phyloP scores from a whole-genome alignment of 2,113 vertebrate genomes.

The Cephalopterus ornatus region DNA sequence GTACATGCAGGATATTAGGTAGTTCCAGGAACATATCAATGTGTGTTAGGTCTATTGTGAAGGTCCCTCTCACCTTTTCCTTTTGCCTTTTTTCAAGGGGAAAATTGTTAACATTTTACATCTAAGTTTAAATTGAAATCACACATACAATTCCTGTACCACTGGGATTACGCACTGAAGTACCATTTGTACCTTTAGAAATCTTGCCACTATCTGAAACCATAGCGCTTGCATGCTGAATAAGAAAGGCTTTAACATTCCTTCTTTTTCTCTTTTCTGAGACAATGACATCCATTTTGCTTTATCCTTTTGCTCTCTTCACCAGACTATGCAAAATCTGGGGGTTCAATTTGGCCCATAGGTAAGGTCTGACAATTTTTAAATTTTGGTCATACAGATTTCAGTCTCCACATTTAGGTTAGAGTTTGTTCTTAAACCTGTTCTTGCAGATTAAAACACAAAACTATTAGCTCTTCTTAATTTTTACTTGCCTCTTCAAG shows the following conservation, averaged over 20 bases:
- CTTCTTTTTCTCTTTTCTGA: background rate
- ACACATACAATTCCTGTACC: background rate
- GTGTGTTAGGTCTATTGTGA: background rate
- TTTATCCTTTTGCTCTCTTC: background rate
- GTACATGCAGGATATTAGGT: background rate
- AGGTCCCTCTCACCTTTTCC: background rate
- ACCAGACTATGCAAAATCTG: background rate
- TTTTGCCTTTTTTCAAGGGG: background rate
- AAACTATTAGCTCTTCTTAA: background rate
- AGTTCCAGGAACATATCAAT: background rate
- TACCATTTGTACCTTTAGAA: background rate
- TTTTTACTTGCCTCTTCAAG: background rate
- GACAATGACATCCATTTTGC: background rate
- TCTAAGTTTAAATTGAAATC: background rate
- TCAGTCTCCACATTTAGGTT: background rate
- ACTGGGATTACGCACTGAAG: background rate
- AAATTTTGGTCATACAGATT: background rate
- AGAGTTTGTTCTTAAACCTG: background rate
- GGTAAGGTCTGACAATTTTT: background rate
- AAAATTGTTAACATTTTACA: background rate
- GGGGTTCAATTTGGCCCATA: background rate
- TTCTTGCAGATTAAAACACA: background rate
- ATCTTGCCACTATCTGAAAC: background rate
- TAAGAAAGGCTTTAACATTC: background rate
- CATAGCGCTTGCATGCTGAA: background rate